Percentiles rank a stretch among this genome's conserved stretches.
Conservation (phyloP, 2,888 invertebrate species). For the Formica aserva region DNA sequence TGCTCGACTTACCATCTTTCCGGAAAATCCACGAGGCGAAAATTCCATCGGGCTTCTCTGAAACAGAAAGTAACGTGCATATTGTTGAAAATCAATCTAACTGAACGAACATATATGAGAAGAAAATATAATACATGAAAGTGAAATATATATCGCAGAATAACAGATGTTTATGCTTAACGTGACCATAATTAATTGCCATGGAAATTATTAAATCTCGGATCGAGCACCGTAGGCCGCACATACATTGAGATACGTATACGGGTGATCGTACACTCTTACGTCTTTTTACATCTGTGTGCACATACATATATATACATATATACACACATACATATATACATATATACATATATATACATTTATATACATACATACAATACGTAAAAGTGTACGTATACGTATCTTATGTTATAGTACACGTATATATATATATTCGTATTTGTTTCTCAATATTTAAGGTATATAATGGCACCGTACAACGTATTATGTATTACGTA, state of each 20-base stretch:
- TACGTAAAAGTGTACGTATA: slow-evolving; percentile 67
- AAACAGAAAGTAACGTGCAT: slow-evolving; percentile 7
- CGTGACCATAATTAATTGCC: neutral
- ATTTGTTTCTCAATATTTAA: slow-evolving; percentile 71
- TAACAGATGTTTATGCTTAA: neutral
- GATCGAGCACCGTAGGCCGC: slow-evolving; percentile 82
- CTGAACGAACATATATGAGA: too few species aligned
- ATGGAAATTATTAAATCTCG: slow-evolving; percentile 53
- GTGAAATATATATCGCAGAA: neutral
- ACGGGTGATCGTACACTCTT: slow-evolving; percentile 67
- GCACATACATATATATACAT: too few species aligned
- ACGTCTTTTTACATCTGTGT: neutral
- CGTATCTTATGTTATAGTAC: slow-evolving; percentile 68
- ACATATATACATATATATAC: neutral
- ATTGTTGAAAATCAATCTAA: neutral
- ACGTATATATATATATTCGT: slow-evolving; percentile 60
- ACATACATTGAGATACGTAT: slow-evolving; percentile 81
- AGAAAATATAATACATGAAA: neutral
- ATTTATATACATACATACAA: slow-evolving; percentile 48
- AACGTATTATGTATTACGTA: slow-evolving; percentile 74
- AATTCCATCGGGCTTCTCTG: slow-evolving; percentile 25
- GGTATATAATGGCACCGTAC: slow-evolving; percentile 72
- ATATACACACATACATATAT: neutral
- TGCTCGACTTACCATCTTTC: slow-evolving; percentile 28
- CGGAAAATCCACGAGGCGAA: slow-evolving; percentile 22